Evolutionary conservation across 2,113 vertebrate species (phyloP), one percentile per base, ranked within the genome.

Genomic region (Indicator indicator): DNA sequence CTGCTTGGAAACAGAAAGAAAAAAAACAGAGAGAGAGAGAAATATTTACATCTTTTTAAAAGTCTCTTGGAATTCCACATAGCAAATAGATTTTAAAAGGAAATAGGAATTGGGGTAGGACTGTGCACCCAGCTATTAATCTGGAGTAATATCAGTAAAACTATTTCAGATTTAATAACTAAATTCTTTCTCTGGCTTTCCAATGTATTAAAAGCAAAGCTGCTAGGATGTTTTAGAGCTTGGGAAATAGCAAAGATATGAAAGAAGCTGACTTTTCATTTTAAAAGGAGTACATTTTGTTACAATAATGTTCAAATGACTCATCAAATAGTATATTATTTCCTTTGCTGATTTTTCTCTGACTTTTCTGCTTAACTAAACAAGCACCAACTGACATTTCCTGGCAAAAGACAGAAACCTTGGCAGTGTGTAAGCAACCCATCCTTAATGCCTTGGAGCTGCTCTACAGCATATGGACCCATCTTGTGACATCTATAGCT

Each of bases 351-450:
- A 88, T 86, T 64, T 80, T 73, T 46, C 33, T 79, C 64, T 69
- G 60, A 87, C 71, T 73, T 80, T 89, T 90, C 58, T 48, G 30
- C 94, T 88, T 83, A 54, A 32, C 38, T 73, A 73, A 89, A 79
- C 46, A 88, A 84, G 38, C 33, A 78, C 62, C 50, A 74, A 28
- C 59, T 77, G 60, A 81, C 40, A 70, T 77, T 87, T 88, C 42
- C 80, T 81, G 50, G 82, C 26, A 82, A 86, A 90, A 28, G 8
- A 68, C 5, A 84, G 63, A 56, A 90, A 69, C 26, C 18, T 86
- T 65, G 58, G 62, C 6, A 73, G 44, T n/a, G 23, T 15, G 42
- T 4, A 77, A 86, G 83, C 42, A 83, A 48, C 46, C n/a, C 56
- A 67, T 32, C 19, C 72, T 87, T 90, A 77, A 72, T 89, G 86